These are phyloP conservation scores for Podarcis lilfordi DNA, from an alignment of 2,797 vertebrate species.

Conservation along the genomic window DNA sequence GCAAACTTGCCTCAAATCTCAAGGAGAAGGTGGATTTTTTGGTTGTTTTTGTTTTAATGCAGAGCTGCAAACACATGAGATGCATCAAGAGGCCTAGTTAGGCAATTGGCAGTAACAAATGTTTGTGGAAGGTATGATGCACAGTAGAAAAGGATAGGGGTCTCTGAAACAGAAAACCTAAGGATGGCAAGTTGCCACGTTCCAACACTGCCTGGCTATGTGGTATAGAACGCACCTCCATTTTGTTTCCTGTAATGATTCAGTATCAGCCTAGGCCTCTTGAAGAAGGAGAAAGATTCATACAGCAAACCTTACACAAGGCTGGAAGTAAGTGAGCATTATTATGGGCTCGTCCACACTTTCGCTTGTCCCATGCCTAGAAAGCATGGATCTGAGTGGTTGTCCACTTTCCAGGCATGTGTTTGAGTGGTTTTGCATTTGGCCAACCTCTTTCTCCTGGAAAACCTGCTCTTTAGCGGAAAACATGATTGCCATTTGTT, in stretches of 20 bases:
- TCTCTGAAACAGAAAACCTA: neutral
- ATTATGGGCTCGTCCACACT: too few relatives aligned
- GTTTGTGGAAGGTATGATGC: neutral
- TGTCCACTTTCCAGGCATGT: too few relatives aligned
- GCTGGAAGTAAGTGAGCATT: neutral
- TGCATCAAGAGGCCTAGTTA: neutral
- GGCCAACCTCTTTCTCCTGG: too few relatives aligned
- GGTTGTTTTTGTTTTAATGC: slow-evolving; percentile 15
- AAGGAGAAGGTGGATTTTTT: slow-evolving; percentile 24
- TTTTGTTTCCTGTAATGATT: neutral
- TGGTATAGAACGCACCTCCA: neutral
- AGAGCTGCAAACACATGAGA: slow-evolving; percentile 8
- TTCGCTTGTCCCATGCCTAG: too few relatives aligned
- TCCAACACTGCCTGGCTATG: neutral
- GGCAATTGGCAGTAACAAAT: neutral
- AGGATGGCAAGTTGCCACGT: neutral
- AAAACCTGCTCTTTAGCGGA: too few relatives aligned
- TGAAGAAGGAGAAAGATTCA: neutral
- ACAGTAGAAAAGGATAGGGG: neutral
- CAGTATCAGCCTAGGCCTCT: neutral
- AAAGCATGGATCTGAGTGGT: too few relatives aligned
- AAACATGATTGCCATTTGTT: too few relatives aligned
- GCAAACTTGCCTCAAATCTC: slow-evolving; percentile 61
- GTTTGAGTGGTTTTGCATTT: too few relatives aligned
- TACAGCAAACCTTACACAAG: neutral